These are phyloP conservation scores for Chelonia mydas DNA, from an alignment of 2,797 vertebrate genomes.

Conservation along the genomic window DNA sequence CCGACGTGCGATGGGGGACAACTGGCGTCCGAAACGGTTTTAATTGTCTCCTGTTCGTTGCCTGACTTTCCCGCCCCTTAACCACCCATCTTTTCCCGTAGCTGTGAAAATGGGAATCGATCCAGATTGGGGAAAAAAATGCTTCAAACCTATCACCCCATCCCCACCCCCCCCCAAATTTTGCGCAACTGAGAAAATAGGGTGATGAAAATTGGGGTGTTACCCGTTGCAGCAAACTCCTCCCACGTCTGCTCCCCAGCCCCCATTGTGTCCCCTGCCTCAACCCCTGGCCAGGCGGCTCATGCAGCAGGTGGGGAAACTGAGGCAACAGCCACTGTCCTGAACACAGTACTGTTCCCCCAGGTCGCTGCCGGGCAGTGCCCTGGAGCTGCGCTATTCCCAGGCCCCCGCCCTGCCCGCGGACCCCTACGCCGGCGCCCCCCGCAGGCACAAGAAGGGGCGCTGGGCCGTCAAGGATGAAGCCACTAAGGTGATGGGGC, in stretches of 20 bases:
- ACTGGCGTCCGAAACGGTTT: too few relatives aligned
- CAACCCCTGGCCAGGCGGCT: not conserved
- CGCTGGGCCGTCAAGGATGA: slow-evolving; percentile 91
- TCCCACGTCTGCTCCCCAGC: not conserved
- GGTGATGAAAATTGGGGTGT: not conserved
- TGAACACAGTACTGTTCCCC: not conserved
- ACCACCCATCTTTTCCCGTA: not conserved
- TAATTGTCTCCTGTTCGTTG: too few relatives aligned
- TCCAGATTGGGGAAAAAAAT: not conserved
- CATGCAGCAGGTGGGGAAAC: not conserved
- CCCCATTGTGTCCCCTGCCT: not conserved
- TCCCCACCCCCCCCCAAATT: too few relatives aligned
- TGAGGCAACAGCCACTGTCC: not conserved
- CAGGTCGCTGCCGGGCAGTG: slow-evolving; percentile 92
- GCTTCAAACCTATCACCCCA: too few relatives aligned
- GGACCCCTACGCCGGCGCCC: slow-evolving; percentile 87
- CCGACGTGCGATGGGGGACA: not conserved
- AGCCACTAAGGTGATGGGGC: slow-evolving; percentile 84
- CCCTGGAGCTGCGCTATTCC: slow-evolving; percentile 90
- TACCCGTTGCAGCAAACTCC: not conserved
- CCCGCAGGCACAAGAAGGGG: slow-evolving; percentile 84
- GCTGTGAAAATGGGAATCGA: not conserved
- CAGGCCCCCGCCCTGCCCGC: slow-evolving; percentile 84
- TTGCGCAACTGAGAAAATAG: too few relatives aligned
- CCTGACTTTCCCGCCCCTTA: too few relatives aligned